phyloP scores from a whole-genome alignment of 2,888 invertebrate species.

The Zele albiditarsus region DNA sequence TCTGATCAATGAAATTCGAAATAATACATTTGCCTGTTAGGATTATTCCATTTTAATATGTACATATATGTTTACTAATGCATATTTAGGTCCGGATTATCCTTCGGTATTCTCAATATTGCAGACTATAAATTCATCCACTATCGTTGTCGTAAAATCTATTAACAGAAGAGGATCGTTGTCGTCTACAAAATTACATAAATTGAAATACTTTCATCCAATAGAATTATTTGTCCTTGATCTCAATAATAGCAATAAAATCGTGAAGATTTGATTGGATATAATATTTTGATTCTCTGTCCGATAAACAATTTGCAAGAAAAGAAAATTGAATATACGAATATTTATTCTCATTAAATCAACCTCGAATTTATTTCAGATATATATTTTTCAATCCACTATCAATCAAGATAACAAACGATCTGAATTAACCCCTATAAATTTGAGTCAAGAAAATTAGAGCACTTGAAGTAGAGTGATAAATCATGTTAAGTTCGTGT shows the following conservation, averaged over 20 bases:
- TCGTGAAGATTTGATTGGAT: not conserved
- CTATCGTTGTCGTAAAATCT: not conserved
- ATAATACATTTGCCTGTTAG: not conserved
- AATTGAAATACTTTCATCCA: conserved; percentile 3
- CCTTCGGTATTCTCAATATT: not conserved
- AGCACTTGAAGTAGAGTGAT: too few species aligned
- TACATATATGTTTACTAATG: not conserved
- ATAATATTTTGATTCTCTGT: not conserved
- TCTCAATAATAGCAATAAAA: not conserved
- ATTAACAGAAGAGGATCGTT: not conserved
- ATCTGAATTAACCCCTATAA: too few species aligned
- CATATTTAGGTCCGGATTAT: not conserved
- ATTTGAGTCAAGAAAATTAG: too few species aligned
- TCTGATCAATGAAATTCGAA: not conserved
- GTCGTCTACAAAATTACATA: not conserved
- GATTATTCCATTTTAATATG: not conserved
- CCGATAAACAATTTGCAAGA: not conserved
- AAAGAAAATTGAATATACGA: too few species aligned
- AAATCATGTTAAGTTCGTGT: too few species aligned
- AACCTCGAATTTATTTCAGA: too few species aligned
- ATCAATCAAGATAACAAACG: too few species aligned
- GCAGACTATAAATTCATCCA: not conserved
- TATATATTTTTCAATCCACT: too few species aligned
- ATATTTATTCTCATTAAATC: too few species aligned
- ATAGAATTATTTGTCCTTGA: not conserved